phyloP scores from a whole-genome alignment of 2,888 invertebrate species.

The Cotesia congregata region DNA sequence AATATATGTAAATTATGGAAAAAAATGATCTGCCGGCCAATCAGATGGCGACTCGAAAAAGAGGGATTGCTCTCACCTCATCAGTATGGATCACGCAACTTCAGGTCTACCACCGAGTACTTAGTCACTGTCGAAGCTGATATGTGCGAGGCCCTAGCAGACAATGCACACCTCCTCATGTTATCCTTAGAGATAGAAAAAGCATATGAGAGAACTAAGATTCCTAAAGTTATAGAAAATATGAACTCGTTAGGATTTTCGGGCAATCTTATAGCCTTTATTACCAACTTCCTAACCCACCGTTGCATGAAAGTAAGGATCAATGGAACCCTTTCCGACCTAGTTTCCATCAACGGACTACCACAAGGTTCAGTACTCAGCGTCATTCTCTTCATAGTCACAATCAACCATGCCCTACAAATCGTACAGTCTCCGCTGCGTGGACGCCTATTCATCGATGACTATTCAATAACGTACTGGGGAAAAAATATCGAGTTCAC shows the following conservation, averaged over 20 bases:
- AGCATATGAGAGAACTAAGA: neutral
- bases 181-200: neutral
- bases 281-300: neutral
- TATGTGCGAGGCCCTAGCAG: neutral
- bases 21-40: neutral
- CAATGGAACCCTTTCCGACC: neutral
- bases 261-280: neutral
- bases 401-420: neutral
- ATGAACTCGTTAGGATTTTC: neutral
- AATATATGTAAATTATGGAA: neutral
- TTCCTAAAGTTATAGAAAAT: neutral
- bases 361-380: conserved; percentile 11
- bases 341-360: neutral
- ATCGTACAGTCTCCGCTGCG: no score
- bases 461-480: no score
- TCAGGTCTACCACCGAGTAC: neutral
- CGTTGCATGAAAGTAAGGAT: neutral
- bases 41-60: conserved; percentile 1
- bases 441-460: no score
- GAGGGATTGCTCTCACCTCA: neutral
- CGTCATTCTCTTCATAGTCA: neutral
- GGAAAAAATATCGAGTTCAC: no score
- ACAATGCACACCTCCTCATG: neutral
- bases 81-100: neutral
- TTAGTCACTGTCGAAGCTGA: neutral